Base-by-base conservation (phyloP, 2,888 invertebrate genomes). In the Epinotia ramella region DNA sequence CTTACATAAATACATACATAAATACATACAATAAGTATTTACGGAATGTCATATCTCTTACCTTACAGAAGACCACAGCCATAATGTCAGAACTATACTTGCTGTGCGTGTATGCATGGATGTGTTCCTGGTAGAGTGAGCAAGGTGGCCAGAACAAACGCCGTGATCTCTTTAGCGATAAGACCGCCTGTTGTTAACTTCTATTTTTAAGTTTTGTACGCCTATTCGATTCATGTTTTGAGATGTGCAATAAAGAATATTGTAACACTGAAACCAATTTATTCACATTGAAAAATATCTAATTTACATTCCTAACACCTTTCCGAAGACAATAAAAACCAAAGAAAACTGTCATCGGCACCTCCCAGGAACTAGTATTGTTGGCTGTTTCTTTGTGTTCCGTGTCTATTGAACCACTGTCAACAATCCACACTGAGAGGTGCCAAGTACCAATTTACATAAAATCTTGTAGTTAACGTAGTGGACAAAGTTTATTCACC, bases 401-500 rank as follows among this genome's bases (percentile, higher is more conserved):
- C 40, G 62, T 65, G 13, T 67, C 60, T 63, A 28, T 71, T 77
- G 59, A 77, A 77, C 73, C 72, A 70, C 76, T 76, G 73, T 79
- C 77, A 79, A 79, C 74, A 79, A 73, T 77, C 79, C 28, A 28
- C 28, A 67, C 53, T 7, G 65, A 73, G 77, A 79, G 63, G 70
- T 78, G 79, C 71, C 79, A 81, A 82, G 77, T 80, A 74, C 33
- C 63, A 78, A 81, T 80, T 80, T 80, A 79, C 80, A 82, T 80
- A 81, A 77, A 78, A 73, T 78, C 72, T 74, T 73, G 49, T 46
- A 64, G 46, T 73, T 77, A 65, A 65, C 53, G 69, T 59, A 9
- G n/a, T 73, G 44, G 66, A 67, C 78, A 79, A 80, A 82, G 81
- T 81, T 78, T 80, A 78, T 81, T 82, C 77, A 82, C 79, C 80